These are phyloP conservation scores for Notarius lentiginosus DNA, from an alignment of 2,113 vertebrate genomes.

Conservation along the genomic window DNA sequence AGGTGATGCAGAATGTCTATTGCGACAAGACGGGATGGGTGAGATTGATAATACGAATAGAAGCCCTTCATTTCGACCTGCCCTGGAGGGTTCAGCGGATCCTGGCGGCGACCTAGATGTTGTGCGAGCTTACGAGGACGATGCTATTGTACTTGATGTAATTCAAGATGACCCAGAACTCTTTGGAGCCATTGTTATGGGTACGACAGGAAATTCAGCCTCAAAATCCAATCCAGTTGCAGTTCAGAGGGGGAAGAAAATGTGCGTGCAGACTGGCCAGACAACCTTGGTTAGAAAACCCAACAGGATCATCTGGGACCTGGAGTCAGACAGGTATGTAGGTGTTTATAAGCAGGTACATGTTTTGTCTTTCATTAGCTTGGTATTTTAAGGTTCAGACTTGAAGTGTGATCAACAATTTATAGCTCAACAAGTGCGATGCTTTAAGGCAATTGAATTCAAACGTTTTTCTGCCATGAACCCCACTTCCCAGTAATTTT, in stretches of 20 bases:
- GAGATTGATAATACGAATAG: neutral
- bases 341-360: neutral
- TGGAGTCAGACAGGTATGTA: slow-evolving; percentile 23
- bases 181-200: slow-evolving; percentile 32
- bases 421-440: no score
- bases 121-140: slow-evolving; percentile 50
- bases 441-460: no score
- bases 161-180: slow-evolving; percentile 54
- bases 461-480: no score
- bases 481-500: no score
- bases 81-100: neutral
- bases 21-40: neutral
- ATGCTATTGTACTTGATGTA: slow-evolving; percentile 50
- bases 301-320: slow-evolving; percentile 35
- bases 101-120: slow-evolving; percentile 31
- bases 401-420: neutral
- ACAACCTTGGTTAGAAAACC: neutral
- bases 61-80: neutral
- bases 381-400: neutral
- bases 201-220: neutral
- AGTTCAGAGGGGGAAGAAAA: neutral
- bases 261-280: neutral
- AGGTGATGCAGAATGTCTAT: neutral
- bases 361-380: neutral
- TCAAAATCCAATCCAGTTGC: neutral